Conservation (phyloP, 2,888 invertebrate genomes). For the Drosophila nr. medialis region DNA sequence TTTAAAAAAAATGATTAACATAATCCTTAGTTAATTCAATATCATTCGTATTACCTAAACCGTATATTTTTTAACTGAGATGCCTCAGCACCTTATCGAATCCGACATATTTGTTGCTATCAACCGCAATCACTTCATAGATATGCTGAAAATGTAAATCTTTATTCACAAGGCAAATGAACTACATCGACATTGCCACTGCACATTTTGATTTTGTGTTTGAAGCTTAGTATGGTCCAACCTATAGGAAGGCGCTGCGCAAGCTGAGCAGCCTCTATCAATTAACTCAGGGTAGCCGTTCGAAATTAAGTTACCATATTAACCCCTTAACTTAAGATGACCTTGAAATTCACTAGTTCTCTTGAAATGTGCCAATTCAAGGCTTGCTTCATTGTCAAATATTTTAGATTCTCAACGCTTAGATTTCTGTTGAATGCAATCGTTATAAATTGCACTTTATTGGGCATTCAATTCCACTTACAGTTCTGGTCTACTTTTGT, state of each 20-base stretch:
- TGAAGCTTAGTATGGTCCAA: not conserved
- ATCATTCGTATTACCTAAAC: not conserved
- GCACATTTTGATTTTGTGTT: not conserved
- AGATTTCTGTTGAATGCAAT: not conserved
- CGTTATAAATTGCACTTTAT: not conserved
- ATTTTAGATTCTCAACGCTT: not conserved
- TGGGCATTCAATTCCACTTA: slow-evolving; percentile 1
- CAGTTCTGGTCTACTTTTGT: not conserved
- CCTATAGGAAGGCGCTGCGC: not conserved
- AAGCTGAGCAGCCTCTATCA: not conserved
- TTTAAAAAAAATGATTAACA: not conserved
- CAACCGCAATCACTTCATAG: not conserved
- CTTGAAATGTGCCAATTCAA: not conserved
- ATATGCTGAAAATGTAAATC: not conserved
- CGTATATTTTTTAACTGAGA: not conserved
- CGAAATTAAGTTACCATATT: not conserved
- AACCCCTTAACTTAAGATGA: not conserved
- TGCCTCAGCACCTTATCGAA: not conserved
- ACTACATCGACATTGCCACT: not conserved
- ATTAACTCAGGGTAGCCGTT: not conserved
- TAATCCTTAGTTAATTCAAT: not conserved
- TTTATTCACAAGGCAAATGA: not conserved
- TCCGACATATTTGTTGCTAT: not conserved
- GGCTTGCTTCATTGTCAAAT: not conserved
- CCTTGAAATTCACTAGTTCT: not conserved